Conservation (phyloP, 2,888 invertebrate species). For the Mechanitis mazaeus region DNA sequence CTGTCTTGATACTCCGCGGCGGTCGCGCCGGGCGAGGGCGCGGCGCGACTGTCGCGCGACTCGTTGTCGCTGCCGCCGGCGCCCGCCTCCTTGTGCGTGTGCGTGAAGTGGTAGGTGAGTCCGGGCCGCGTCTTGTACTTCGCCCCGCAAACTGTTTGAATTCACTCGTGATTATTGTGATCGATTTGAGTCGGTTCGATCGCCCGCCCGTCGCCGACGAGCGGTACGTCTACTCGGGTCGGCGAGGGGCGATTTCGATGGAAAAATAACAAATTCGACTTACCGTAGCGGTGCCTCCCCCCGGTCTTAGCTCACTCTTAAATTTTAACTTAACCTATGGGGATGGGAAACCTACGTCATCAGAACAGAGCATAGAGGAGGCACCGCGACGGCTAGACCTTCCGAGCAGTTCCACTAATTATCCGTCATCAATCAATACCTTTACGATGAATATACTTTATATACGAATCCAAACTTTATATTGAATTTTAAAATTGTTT, state of each 20-base stretch:
- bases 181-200: neutral
- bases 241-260: neutral
- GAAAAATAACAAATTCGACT: conserved; percentile 37
- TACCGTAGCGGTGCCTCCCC: conserved; percentile 72
- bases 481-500: neutral
- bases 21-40: conserved; percentile 33
- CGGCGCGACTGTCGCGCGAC: conserved; percentile 42
- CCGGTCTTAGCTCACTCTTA: conserved; percentile 49
- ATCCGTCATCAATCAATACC: conserved; percentile 74
- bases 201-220: too few species aligned
- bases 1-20: conserved; percentile 79
- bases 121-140: conserved; percentile 98
- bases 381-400: conserved; percentile 68
- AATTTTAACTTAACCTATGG: conserved; percentile 20
- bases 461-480: conserved; percentile 40
- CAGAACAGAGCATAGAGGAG: conserved; percentile 74
- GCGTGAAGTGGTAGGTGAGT: conserved; percentile 95
- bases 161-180: neutral
- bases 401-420: conserved; percentile 61
- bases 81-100: conserved; percentile 84
- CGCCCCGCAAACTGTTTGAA: conserved; percentile 88
- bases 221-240: too few species aligned
- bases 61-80: conserved; percentile 53
- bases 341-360: conserved; percentile 57
- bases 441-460: conserved; percentile 33